phyloP scores from a whole-genome alignment of 2,113 vertebrate genomes.

The Syrmaticus mikado region DNA sequence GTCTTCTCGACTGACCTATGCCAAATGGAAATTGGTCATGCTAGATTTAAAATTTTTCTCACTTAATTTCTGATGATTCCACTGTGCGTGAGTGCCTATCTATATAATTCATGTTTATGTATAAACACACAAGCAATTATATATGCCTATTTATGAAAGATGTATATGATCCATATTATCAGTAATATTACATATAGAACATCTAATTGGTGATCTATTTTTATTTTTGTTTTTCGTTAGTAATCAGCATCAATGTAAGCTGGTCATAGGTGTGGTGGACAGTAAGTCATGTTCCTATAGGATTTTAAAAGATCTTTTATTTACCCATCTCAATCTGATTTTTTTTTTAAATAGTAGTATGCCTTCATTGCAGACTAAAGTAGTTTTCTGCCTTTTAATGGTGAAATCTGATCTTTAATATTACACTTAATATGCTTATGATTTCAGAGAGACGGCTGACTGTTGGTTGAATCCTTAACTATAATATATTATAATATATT shows the following conservation, averaged over 20 bases:
- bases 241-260: not conserved
- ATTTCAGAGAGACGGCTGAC: not conserved
- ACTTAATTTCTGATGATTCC: not conserved
- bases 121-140: not conserved
- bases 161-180: not conserved
- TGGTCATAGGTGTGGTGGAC: not conserved
- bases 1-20: not conserved
- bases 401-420: not conserved
- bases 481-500: not conserved
- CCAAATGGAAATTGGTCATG: not conserved
- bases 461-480: not conserved
- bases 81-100: not conserved
- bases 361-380: not conserved
- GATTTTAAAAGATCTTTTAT: not conserved
- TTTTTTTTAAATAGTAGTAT: not conserved
- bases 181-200: not conserved
- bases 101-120: not conserved
- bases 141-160: not conserved
- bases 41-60: not conserved
- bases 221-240: conserved; percentile 1
- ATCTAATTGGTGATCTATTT: not conserved
- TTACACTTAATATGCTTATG: not conserved
- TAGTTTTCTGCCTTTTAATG: not conserved
- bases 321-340: not conserved
- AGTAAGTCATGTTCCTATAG: not conserved